These are phyloP conservation scores for Selenia dentaria DNA, from an alignment of 2,888 invertebrate genomes.

Conservation along the genomic window DNA sequence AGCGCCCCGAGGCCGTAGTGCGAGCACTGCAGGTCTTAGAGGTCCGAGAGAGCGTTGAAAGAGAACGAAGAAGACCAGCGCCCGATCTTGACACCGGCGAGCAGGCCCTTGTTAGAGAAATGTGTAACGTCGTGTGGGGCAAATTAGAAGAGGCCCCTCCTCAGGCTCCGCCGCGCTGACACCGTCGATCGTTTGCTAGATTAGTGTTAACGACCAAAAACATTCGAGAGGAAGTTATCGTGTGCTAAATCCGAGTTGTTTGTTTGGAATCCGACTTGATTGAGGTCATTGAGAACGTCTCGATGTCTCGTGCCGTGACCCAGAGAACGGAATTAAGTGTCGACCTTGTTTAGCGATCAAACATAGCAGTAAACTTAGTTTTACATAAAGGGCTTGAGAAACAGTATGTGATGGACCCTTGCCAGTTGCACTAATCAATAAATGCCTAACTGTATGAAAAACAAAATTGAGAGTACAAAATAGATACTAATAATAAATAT, in stretches of 20 bases:
- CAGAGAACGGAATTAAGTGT: slow-evolving; percentile 62
- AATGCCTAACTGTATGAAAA: slow-evolving; percentile 13
- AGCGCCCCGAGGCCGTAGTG: slow-evolving; percentile 96
- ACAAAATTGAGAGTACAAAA: slow-evolving; percentile 30
- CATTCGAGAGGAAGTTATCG: slow-evolving; percentile 50
- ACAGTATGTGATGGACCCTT: slow-evolving; percentile 41
- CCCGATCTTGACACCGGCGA: slow-evolving; percentile 93
- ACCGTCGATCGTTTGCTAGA: slow-evolving; percentile 1
- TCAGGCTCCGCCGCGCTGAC: slow-evolving; percentile 73
- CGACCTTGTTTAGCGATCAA: slow-evolving; percentile 68
- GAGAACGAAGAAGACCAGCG: slow-evolving; percentile 85
- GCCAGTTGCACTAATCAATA: slow-evolving; percentile 32
- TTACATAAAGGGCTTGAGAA: slow-evolving; percentile 41
- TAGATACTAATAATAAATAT: slow-evolving; percentile 25
- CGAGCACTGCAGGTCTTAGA: slow-evolving; percentile 96
- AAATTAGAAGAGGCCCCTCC: slow-evolving; percentile 94
- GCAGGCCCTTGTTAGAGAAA: slow-evolving; percentile 96
- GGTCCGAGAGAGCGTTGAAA: slow-evolving; percentile 94
- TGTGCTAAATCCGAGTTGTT: slow-evolving; percentile 54
- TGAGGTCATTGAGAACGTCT: slow-evolving; percentile 68
- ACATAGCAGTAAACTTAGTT: slow-evolving; percentile 49
- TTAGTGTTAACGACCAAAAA: slow-evolving; percentile 31
- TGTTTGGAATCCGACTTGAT: slow-evolving; percentile 71
- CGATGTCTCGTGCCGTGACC: slow-evolving; percentile 70
- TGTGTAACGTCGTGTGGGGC: slow-evolving; percentile 98